phyloP scores from a whole-genome alignment of 2,113 vertebrate species.

The Dicrurus megarhynchus region DNA sequence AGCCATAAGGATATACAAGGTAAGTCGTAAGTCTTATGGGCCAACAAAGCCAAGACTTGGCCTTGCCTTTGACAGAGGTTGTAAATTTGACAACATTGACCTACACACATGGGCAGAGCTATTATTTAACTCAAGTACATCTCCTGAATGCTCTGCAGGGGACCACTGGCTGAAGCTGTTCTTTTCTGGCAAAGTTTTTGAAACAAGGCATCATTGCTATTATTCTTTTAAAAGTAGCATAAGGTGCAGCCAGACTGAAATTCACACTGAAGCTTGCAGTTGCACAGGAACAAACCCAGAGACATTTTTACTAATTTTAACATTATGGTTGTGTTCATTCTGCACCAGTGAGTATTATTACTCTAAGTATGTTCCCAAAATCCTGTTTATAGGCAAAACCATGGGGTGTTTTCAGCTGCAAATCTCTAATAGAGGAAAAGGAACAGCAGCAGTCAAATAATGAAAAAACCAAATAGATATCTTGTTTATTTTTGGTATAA shows the following conservation, averaged over 20 bases:
- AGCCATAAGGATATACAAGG: background rate
- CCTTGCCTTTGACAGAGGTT: slow-evolving; percentile 18
- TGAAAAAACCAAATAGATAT: slow-evolving; percentile 18
- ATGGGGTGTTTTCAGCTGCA: slow-evolving; percentile 4
- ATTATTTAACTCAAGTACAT: slow-evolving; percentile 16
- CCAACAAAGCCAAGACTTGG: background rate
- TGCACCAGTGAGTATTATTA: slow-evolving; percentile 12
- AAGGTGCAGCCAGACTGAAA: background rate
- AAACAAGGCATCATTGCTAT: background rate
- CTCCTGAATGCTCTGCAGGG: background rate
- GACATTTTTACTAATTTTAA: background rate
- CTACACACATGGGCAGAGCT: background rate
- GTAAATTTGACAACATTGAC: slow-evolving; percentile 36
- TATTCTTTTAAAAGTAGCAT: background rate
- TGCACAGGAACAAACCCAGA: background rate
- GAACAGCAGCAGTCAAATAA: background rate
- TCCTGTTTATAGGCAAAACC: slow-evolving; percentile 6
- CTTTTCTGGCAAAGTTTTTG: background rate
- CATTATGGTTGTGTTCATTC: slow-evolving; percentile 1
- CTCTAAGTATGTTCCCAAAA: background rate
- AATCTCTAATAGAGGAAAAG: background rate
- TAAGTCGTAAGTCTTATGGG: background rate
- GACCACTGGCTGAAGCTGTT: background rate
- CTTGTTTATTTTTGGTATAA: slow-evolving; percentile 47
- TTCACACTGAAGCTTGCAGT: background rate